Base-by-base conservation (phyloP, 2,888 invertebrate genomes). In the Anorthoa munda region DNA sequence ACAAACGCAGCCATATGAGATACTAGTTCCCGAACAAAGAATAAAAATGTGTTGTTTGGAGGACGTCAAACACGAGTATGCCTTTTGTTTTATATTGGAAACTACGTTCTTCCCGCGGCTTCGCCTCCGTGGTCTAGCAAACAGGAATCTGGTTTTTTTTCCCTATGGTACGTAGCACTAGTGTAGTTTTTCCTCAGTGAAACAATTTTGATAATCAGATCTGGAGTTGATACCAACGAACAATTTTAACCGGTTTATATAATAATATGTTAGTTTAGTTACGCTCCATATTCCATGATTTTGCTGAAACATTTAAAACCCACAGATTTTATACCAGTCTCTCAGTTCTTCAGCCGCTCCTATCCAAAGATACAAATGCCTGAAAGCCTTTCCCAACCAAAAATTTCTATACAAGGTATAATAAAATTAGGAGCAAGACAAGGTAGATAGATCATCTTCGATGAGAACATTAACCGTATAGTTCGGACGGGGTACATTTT, bases 1-100 rank as follows among this genome's bases (percentile, higher is more conserved):
- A 72, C 66, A 72, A 31, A 68, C 66, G 11, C 46, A 48, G 15
- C 59, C 26, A 21, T 76, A 58, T 50, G 39, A 46, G 26, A 55
- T 50, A 60, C 13, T 53, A 56, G 31, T 39, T 5, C 56, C 51
- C 15, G 39, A 45, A 59, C 45, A 75, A 76, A 73, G 61, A 53
- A 59, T 39, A 46, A 51, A 17, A 51, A 69, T 51, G 64, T 23
- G 48, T 72, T 46, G 17, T 31, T 31, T 59, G 13, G 12, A 26
- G 7, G 17, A 60, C 21, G 9, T 31, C 45, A 13, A 17, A 58
- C 45, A 39, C n/a, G 3, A 13, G 59, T 45, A 2, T 31, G 17
- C 17, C n/a, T 9, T 63, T 0, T n/a, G 17, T 53, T n/a, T 21
- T 50, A 5, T 26, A 26, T 26, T 9, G 7, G 3, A 5, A 46